phyloP scores from a whole-genome alignment of 2,113 vertebrate genomes.

The Oncorhynchus masou region DNA sequence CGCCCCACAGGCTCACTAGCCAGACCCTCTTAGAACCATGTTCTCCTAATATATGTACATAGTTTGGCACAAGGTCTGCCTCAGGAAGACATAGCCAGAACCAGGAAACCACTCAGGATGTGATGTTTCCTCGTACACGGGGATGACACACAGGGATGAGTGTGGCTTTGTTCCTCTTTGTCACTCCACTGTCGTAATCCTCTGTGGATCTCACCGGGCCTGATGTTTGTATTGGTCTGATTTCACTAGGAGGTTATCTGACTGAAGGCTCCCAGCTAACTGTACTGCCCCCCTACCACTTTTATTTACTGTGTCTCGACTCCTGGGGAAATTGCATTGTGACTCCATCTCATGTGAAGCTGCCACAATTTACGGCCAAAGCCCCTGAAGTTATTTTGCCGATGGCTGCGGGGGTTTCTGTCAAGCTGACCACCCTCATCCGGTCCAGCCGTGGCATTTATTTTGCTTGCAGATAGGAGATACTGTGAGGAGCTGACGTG shows the following conservation, averaged over 20 bases:
- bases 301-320: too few species aligned
- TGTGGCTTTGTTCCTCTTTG: too few species aligned
- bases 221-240: slow-evolving; percentile 14
- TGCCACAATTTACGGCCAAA: slow-evolving; percentile 28
- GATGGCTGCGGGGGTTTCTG: slow-evolving; percentile 17
- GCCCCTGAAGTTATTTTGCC: slow-evolving; percentile 25
- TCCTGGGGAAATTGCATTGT: slow-evolving; percentile 3
- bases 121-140: too few species aligned
- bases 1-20: not conserved
- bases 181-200: not conserved
- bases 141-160: too few species aligned
- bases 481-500: slow-evolving; percentile 22
- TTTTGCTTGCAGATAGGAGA: slow-evolving; percentile 40
- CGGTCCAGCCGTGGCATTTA: slow-evolving; percentile 31
- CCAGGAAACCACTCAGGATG: too few species aligned
- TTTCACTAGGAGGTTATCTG: not conserved
- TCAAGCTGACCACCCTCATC: slow-evolving; percentile 30
- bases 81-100: too few species aligned
- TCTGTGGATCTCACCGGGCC: not conserved
- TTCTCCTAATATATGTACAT: too few species aligned
- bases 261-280: too few species aligned
- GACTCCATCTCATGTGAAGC: slow-evolving; percentile 20
- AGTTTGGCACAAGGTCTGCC: too few species aligned
- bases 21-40: too few species aligned
- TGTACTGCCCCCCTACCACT: too few species aligned